Evolutionary conservation across 1,140 invertebrate species (phyloP), one percentile per base, ranked within the genome.

Genomic region (Rhynchophorus ferrugineus): DNA sequence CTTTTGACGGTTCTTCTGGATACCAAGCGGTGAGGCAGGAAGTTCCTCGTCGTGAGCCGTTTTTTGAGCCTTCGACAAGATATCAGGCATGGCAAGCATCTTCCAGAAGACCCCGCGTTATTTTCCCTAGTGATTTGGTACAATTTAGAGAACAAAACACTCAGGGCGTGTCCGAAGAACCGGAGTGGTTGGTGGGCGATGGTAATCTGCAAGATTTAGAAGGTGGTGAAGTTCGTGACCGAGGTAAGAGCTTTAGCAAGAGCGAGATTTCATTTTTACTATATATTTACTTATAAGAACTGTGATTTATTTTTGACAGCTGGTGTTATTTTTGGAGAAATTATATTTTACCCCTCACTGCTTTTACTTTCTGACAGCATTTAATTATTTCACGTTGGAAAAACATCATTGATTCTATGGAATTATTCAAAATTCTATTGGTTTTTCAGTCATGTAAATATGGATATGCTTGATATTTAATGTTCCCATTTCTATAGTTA

Each of bases 51-150:
- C 44, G 54, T 19, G 58, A 60, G 39, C 43, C 57, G 6, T 61
- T 57, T 44, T 63, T 55, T 41, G 59, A 63, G 36, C 60, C 60
- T 11, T 60, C 60, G 13, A 49, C 60, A 1, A 35, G 61, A 9
- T 59, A 47, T 34, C 61, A 61, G 18, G 55, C 55, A 34, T 64
- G 63, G 63, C 49, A 58, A 18, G 47, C 54, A 16, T 50, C 50
- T 34, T 61, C 59, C n/a, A 62, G 67, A 47, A 51, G 65, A 41
- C 68, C 68, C 1, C 50, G 67, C 37, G 68, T 70, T 2, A 70
- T 70, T 37, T 70, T 70, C 55, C 68, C 68, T 9, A 64, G 66
- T 22, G 68, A 70, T 59, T 44, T 67, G 47, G 66, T 70, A 6
- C 58, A 64, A 1, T 70, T 70, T 49, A 58, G 64, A 24, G 68